A percentile compares a stretch with the other conserved stretches of the same genome.
Evolutionary conservation across 2,113 vertebrate genomes (phyloP).

Genomic region (Periophthalmus modestus): DNA sequence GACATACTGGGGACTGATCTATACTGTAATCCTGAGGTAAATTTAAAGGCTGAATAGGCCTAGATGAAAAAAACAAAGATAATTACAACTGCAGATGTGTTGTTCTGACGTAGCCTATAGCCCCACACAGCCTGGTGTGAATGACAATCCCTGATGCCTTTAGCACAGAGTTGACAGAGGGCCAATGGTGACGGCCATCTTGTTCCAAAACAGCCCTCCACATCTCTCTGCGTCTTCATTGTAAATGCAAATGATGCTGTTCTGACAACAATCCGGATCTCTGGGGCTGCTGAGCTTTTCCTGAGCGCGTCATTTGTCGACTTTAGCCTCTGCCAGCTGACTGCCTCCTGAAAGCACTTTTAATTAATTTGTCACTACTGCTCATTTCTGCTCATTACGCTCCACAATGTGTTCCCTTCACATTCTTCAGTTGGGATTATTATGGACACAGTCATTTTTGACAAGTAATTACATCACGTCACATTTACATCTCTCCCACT

Average conservation of each 20-base stretch:
- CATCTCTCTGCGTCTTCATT: conserved; percentile 26
- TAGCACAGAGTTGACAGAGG: neutral
- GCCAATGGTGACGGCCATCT: conserved; percentile 5
- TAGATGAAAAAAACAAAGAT: neutral
- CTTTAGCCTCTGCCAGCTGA: conserved; percentile 16
- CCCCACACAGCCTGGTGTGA: neutral
- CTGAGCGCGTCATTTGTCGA: conserved; percentile 2
- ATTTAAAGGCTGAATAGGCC: neutral
- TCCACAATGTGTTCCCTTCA: neutral
- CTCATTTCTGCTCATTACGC: conserved; percentile 18
- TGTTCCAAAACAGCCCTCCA: conserved; percentile 16
- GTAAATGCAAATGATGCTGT: conserved; percentile 22
- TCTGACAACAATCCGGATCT: conserved; percentile 16
- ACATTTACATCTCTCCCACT: conserved; percentile 9
- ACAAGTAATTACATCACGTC: conserved; percentile 11
- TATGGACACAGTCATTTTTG: conserved; percentile 14
- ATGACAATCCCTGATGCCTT: neutral
- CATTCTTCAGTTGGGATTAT: conserved; percentile 13
- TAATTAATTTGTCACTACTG: conserved; percentile 16
- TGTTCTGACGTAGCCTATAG: neutral
- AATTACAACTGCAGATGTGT: neutral
- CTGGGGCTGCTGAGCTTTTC: conserved; percentile 11
- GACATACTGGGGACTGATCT: too few relatives aligned
- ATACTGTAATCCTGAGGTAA: too few relatives aligned
- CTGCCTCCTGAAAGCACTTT: conserved; percentile 14